Percentiles rank a stretch among this genome's conserved stretches.
phyloP scores from a whole-genome alignment of 2,888 invertebrate species.

The Heliconius cydno region DNA sequence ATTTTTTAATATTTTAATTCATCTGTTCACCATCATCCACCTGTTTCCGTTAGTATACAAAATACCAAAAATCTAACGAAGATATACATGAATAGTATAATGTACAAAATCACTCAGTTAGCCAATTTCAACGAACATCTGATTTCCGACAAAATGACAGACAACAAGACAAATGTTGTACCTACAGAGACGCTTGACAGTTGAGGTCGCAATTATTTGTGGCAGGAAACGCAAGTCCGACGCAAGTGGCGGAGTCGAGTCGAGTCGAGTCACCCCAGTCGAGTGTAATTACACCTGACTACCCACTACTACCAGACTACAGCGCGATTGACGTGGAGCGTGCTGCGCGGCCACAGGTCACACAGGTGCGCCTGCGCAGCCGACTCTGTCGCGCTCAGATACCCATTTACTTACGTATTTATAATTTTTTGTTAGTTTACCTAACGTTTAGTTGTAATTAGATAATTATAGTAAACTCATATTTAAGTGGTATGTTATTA shows the following conservation, averaged over 20 bases:
- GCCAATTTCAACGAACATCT: background rate
- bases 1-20: too few species aligned
- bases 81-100: too few species aligned
- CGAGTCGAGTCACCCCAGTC: background rate
- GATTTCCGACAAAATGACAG: background rate
- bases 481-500: background rate
- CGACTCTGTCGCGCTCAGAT: background rate
- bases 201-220: background rate
- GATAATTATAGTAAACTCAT: constrained; percentile 5
- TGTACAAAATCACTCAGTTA: too few species aligned
- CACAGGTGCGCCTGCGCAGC: constrained; percentile 12
- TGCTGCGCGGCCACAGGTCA: background rate
- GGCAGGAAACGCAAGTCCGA: constrained; percentile 22
- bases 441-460: constrained; percentile 5
- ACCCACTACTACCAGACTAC: constrained; percentile 11
- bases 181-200: background rate
- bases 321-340: constrained; percentile 26
- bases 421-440: background rate
- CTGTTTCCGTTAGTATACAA: too few species aligned
- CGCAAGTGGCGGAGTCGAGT: background rate
- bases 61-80: too few species aligned
- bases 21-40: too few species aligned
- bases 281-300: constrained; percentile 19
- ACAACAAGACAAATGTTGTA: background rate
- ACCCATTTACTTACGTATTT: background rate